These are phyloP conservation scores for Urosaurus nigricauda DNA, from an alignment of 2,797 vertebrate species.

Conservation along the genomic window DNA sequence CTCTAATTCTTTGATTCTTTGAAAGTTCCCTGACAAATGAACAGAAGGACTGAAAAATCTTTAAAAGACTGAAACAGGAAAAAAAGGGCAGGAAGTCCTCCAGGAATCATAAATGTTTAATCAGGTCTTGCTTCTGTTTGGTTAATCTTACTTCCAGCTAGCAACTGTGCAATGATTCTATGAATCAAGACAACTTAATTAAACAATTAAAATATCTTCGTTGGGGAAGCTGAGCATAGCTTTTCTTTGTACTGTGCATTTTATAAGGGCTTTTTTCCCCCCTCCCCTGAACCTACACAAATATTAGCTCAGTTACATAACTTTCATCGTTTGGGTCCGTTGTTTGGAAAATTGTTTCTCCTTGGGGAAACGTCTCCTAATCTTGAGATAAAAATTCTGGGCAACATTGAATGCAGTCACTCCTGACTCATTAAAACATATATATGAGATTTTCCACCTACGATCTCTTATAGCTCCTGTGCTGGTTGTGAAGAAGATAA, in stretches of 20 bases:
- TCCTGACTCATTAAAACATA: too few species aligned
- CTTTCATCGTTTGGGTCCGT: too few species aligned
- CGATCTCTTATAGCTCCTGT: too few species aligned
- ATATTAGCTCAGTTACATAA: background rate
- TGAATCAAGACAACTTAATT: conserved; percentile 72
- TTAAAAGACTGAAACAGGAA: background rate
- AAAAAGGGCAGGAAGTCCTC: conserved; percentile 27
- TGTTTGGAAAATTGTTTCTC: too few species aligned
- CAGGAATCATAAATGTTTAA: conserved; percentile 24
- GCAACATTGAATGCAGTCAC: too few species aligned
- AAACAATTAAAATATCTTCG: conserved; percentile 44
- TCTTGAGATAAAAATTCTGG: too few species aligned
- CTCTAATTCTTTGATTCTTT: too few species aligned
- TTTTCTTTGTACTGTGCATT: background rate
- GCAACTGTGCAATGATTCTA: conserved; percentile 71
- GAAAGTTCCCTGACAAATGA: too few species aligned
- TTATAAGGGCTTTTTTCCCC: background rate
- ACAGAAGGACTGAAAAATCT: too few species aligned
- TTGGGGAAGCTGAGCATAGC: conserved; percentile 47
- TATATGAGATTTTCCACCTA: too few species aligned
- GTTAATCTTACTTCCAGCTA: conserved; percentile 25
- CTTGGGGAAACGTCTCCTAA: too few species aligned
- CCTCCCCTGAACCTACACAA: background rate
- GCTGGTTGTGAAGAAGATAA: too few species aligned
- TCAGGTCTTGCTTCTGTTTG: conserved; percentile 47